Base-by-base conservation (phyloP, 1,140 invertebrate genomes). In the Triops longicaudatus region DNA sequence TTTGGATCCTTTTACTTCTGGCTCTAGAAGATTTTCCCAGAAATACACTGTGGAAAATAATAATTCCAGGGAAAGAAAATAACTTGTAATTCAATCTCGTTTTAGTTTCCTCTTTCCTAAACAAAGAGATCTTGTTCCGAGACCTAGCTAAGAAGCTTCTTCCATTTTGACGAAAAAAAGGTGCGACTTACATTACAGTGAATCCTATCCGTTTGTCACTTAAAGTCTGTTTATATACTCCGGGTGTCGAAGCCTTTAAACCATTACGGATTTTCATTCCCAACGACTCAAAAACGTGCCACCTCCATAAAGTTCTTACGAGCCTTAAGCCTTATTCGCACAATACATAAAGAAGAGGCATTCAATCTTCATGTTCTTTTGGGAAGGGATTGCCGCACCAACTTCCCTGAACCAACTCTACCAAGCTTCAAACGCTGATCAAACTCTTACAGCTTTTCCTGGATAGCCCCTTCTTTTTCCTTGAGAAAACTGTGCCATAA, bases 281-380 rank as follows among this genome's bases (percentile, higher is more conserved):
- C 14, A 22, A 63, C 0, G 50, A 22, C 10, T 63, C 50, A 10
- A 22, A 22, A 22, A 63, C 50, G 50, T 63, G 50, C 50, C 50
- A 63, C 22, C 14, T 63, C 50, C n/a, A 63, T 63, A 63, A 63
- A 63, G 50, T 63, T 63, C 50, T 63, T 63, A 63, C 50, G 50
- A 63, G 50, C 50, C 50, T 63, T n/a, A 63, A 63, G 50, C 50
- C 50, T n/a, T 22, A 63, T 63, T 63, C 50, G 17, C 14, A 63
- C n/a, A 63, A 63, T n/a, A 22, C 50, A 63, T 63, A 63, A 63
- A 22, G 50, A 63, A 63, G 50, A 22, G 50, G 22, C 50, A 63
- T 63, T 63, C 50, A 22, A 63, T 63, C 50, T 63, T 63, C 50
- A n/a, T 63, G 50, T 63, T 63, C 50, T 63, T 63, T 63, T 63